Conservation (phyloP, 2,113 vertebrate species). For the Tachycineta bicolor region DNA sequence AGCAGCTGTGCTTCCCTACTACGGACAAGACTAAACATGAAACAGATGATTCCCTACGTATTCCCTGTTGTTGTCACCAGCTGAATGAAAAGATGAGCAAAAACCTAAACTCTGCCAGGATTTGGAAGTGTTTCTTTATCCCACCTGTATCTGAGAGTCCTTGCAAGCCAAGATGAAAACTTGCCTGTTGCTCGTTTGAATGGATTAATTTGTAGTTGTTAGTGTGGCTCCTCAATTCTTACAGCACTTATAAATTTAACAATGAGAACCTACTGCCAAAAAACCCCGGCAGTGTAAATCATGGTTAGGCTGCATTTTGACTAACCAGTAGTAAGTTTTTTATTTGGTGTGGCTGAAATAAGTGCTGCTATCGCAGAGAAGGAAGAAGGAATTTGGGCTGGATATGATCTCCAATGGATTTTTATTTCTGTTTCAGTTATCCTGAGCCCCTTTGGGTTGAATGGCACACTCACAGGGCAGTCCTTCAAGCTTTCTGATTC, state of each 20-base stretch:
- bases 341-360: neutral
- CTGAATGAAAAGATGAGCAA: conserved; percentile 4
- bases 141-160: neutral
- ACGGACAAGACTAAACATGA: conserved; percentile 17
- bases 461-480: conserved; percentile 95
- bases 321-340: neutral
- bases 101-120: neutral
- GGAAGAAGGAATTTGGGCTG: neutral
- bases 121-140: neutral
- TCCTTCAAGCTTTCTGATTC: conserved; percentile 98
- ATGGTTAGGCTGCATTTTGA: neutral
- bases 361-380: neutral
- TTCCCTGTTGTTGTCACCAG: neutral
- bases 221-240: neutral
- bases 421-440: conserved; percentile 83
- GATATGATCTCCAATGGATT: neutral
- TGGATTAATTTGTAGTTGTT: neutral
- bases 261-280: neutral
- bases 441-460: conserved; percentile 96
- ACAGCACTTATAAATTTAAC: neutral
- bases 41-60: neutral
- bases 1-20: conserved; percentile 12
- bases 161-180: neutral
- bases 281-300: neutral
- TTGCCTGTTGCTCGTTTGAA: neutral